A percentile compares a stretch with the other conserved stretches of the same genome.
Evolutionary conservation across 2,888 invertebrate species (phyloP).

Genomic region (Caenorhabditis macrosperma): DNA sequence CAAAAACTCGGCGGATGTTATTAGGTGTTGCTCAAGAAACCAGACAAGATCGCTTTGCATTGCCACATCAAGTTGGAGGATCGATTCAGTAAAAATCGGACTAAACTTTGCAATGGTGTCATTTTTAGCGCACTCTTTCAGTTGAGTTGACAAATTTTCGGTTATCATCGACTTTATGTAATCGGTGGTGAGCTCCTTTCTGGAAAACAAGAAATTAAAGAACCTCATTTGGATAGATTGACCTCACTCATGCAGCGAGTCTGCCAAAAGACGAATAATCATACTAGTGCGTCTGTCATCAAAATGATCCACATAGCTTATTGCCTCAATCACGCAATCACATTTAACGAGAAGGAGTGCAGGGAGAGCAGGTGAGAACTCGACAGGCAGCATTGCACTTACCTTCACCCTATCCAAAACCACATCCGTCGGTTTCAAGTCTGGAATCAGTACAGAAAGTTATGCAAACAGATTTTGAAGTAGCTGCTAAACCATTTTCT

Average conservation of each 20-base stretch:
- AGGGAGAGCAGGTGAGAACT: conserved; percentile 63
- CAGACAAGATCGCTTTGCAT: conserved; percentile 39
- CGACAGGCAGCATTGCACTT: conserved; percentile 52
- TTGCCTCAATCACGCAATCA: conserved; percentile 55
- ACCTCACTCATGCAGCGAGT: conserved; percentile 53
- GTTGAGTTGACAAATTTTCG: conserved; percentile 32
- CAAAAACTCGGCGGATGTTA: conserved; percentile 22
- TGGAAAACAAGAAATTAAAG: conserved; percentile 8
- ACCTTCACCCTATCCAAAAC: conserved; percentile 42
- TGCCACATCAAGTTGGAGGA: conserved; percentile 50
- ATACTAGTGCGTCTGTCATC: conserved; percentile 61
- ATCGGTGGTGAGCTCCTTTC: conserved; percentile 41
- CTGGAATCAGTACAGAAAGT: conserved; percentile 8
- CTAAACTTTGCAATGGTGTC: conserved; percentile 21
- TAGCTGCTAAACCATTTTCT: conserved; percentile 11
- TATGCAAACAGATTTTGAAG: not conserved
- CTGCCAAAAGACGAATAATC: conserved; percentile 54
- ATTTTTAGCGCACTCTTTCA: conserved; percentile 20
- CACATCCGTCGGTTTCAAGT: conserved; percentile 19
- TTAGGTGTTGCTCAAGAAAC: conserved; percentile 40
- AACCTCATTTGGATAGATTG: not conserved
- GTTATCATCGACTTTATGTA: conserved; percentile 47
- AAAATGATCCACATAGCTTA: conserved; percentile 64
- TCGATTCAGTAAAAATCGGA: conserved; percentile 37
- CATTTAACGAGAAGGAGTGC: conserved; percentile 60